Evolutionary conservation across 2,888 invertebrate species (phyloP).

Genomic region (Helicoverpa assulta): DNA sequence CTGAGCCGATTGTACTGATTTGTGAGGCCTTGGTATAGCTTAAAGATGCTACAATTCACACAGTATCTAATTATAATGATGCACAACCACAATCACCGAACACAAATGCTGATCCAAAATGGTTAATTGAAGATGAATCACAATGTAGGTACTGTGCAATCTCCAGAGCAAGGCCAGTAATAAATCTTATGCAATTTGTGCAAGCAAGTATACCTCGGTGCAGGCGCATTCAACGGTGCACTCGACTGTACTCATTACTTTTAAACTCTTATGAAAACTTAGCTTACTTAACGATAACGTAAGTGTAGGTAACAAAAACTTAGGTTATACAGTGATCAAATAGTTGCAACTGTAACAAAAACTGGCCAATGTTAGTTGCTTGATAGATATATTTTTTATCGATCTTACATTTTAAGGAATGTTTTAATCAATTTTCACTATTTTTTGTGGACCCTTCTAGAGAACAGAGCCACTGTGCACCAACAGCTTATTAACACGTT

Average conservation of each 20-base stretch:
- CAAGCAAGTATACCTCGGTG: slow-evolving; percentile 18
- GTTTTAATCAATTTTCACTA: slow-evolving; percentile 4
- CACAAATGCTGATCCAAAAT: slow-evolving; percentile 34
- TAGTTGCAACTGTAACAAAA: slow-evolving; percentile 1
- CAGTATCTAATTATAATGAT: slow-evolving; percentile 17
- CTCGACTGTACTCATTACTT: slow-evolving; percentile 9
- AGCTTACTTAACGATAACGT: slow-evolving; percentile 11
- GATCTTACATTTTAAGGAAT: not conserved
- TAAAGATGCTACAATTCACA: slow-evolving; percentile 4
- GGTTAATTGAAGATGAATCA: slow-evolving; percentile 50
- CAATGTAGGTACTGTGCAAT: slow-evolving; percentile 37
- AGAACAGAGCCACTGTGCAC: not conserved
- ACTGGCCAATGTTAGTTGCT: not conserved
- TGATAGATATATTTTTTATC: not conserved
- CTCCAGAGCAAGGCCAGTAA: slow-evolving; percentile 39
- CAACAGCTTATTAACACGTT: slow-evolving; percentile 28
- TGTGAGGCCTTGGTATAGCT: not conserved
- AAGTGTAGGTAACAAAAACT: slow-evolving; percentile 8
- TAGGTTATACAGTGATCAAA: not conserved
- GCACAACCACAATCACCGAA: slow-evolving; percentile 12
- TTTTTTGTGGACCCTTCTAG: not conserved
- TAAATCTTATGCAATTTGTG: slow-evolving; percentile 52
- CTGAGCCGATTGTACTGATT: slow-evolving; percentile 6
- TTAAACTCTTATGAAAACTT: slow-evolving; percentile 3
- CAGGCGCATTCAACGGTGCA: slow-evolving; percentile 9